Percentiles rank a stretch among this genome's conserved stretches.
Evolutionary conservation across 2,113 vertebrate genomes (phyloP).

Genomic region (Oceanites oceanicus): DNA sequence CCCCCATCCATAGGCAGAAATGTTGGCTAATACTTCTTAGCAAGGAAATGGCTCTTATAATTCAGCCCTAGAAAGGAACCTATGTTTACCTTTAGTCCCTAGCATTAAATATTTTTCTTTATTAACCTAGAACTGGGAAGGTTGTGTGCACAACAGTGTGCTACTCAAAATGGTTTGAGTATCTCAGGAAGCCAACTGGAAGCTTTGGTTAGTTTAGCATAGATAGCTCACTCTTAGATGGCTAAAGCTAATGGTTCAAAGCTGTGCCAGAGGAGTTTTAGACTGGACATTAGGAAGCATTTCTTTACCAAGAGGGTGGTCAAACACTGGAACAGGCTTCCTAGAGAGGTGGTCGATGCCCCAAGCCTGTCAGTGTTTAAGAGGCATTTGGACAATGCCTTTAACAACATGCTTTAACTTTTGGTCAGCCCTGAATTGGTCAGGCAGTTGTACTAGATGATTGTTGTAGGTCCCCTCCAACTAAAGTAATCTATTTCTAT

Average conservation of each 20-base stretch:
- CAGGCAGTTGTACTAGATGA: background rate
- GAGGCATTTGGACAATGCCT: background rate
- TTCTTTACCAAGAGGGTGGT: background rate
- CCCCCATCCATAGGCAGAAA: background rate
- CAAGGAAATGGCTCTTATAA: background rate
- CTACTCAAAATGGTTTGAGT: background rate
- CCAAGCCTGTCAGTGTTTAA: background rate
- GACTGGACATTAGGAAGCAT: background rate
- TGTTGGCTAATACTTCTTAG: background rate
- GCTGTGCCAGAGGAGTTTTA: background rate
- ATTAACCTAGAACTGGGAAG: background rate
- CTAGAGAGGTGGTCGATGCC: background rate
- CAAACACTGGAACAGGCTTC: background rate
- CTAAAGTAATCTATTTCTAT: too few relatives aligned
- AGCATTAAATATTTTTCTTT: background rate
- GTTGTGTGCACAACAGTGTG: accelerated
- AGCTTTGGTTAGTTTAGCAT: background rate
- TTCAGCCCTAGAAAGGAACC: background rate
- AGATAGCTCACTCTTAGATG: background rate
- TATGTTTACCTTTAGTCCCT: background rate
- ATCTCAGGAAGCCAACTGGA: background rate
- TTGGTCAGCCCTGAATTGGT: background rate
- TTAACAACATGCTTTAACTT: background rate
- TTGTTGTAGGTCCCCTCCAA: background rate
- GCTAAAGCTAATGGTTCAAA: background rate